A percentile compares a stretch with the other conserved stretches of the same genome.
Conservation (phyloP, 2,888 invertebrate species). For the Phrixothrix hirtus region DNA sequence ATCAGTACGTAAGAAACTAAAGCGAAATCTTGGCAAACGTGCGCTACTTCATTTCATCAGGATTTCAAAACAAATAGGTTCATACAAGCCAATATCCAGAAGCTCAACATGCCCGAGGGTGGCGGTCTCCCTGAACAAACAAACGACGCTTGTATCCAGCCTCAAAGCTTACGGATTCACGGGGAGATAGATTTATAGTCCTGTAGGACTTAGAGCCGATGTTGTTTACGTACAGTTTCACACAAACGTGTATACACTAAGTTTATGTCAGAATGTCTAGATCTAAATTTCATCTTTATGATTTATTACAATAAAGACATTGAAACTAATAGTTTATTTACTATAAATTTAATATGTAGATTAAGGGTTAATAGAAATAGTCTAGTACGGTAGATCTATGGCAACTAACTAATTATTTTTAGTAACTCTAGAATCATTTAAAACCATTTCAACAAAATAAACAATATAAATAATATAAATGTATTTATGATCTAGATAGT, state of each 20-base stretch:
- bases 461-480: too few species aligned
- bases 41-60: conserved; percentile 45
- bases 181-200: conserved; percentile 47
- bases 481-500: too few species aligned
- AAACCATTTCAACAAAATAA: too few species aligned
- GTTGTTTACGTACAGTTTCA: conserved; percentile 27
- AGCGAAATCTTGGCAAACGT: conserved; percentile 16
- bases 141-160: conserved; percentile 45
- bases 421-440: too few species aligned
- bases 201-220: conserved; percentile 41
- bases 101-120: conserved; percentile 38
- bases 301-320: too few species aligned
- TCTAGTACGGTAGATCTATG: too few species aligned
- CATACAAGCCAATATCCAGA: conserved; percentile 45
- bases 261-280: conserved; percentile 25
- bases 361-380: too few species aligned
- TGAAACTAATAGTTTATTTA: too few species aligned
- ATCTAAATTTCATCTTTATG: conserved; percentile 25
- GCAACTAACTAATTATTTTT: too few species aligned
- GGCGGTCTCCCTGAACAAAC: conserved; percentile 40
- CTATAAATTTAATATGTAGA: too few species aligned
- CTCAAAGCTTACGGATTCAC: conserved; percentile 40
- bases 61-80: conserved; percentile 47
- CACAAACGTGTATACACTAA: conserved; percentile 26
- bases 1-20: conserved; percentile 18